Evolutionary conservation across 2,797 vertebrate species (phyloP).

Genomic region (Malacoctenus gilli): DNA sequence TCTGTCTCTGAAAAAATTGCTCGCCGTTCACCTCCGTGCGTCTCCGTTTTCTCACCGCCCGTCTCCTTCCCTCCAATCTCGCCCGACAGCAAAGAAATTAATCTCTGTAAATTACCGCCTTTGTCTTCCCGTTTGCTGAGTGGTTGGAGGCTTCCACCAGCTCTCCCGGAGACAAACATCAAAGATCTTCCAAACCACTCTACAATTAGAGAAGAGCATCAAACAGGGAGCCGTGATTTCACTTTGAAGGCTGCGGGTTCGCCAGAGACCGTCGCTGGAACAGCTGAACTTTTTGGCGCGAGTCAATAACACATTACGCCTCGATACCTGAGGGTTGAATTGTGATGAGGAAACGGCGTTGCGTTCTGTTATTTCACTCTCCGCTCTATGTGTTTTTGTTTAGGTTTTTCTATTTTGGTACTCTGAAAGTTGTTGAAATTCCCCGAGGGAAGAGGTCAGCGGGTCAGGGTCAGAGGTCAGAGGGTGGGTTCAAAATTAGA

Average conservation of each 20-base stretch:
- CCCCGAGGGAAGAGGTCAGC: not conserved
- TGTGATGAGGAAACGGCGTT: conserved; percentile 35
- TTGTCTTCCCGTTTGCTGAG: conserved; percentile 50
- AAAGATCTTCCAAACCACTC: conserved; percentile 73
- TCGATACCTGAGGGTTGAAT: conserved; percentile 62
- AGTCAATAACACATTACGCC: conserved; percentile 53
- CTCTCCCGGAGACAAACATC: conserved; percentile 74
- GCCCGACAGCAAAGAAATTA: conserved; percentile 37
- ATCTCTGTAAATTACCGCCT: conserved; percentile 61
- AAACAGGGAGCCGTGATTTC: conserved; percentile 54
- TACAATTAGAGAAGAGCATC: conserved; percentile 69
- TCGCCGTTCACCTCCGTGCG: not conserved
- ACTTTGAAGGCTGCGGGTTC: conserved; percentile 61
- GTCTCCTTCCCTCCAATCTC: conserved; percentile 7
- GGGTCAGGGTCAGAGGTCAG: conserved; percentile 2
- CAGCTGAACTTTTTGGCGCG: conserved; percentile 20
- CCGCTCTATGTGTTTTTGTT: conserved; percentile 19
- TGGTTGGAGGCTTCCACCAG: conserved; percentile 62
- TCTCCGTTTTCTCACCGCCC: not conserved
- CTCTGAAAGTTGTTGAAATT: conserved; percentile 30
- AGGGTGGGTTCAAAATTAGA: conserved; percentile 11
- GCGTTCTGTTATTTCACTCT: conserved; percentile 22
- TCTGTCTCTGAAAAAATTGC: too few species aligned
- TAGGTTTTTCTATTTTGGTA: conserved; percentile 36
- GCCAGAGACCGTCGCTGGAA: conserved; percentile 36